phyloP scores from a whole-genome alignment of 2,888 invertebrate species.

The Phytoseiulus persimilis region DNA sequence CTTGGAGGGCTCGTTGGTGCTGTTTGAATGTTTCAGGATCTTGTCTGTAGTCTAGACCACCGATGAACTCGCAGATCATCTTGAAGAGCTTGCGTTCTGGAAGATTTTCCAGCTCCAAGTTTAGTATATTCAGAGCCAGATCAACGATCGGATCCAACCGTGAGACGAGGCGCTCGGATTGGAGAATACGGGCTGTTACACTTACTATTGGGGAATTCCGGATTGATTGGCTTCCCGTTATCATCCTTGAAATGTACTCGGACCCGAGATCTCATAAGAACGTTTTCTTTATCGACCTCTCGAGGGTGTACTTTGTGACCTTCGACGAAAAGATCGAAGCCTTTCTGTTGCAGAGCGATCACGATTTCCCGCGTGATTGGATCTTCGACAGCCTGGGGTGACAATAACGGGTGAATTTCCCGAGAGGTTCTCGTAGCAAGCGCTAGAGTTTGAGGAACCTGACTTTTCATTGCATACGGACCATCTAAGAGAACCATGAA shows the following conservation, averaged over 20 bases:
- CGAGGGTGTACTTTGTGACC: conserved; percentile 75
- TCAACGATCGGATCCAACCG: too few relatives aligned
- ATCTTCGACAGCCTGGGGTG: conserved; percentile 83
- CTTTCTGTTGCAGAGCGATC: conserved; percentile 29
- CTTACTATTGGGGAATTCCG: conserved; percentile 62
- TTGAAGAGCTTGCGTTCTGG: background rate
- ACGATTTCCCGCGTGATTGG: conserved; percentile 84
- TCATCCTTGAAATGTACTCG: conserved; percentile 85
- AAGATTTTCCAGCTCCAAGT: background rate
- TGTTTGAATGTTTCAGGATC: conserved; percentile 32
- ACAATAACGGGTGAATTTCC: too few relatives aligned
- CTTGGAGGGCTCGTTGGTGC: conserved; percentile 22
- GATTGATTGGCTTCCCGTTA: conserved; percentile 66
- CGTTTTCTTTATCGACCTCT: conserved; percentile 79
- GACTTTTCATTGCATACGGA: conserved; percentile 42
- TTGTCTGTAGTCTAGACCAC: background rate
- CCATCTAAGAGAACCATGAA: background rate
- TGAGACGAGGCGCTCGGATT: background rate
- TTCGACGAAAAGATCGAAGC: conserved; percentile 41
- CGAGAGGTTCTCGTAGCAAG: too few relatives aligned
- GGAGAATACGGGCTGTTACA: conserved; percentile 41
- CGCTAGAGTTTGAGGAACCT: too few relatives aligned
- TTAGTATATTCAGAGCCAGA: too few relatives aligned
- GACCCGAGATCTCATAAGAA: conserved; percentile 70
- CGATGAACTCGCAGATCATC: conserved; percentile 32